Evolutionary conservation across 2,888 invertebrate species (phyloP).

Genomic region (Xestia ashworthii): DNA sequence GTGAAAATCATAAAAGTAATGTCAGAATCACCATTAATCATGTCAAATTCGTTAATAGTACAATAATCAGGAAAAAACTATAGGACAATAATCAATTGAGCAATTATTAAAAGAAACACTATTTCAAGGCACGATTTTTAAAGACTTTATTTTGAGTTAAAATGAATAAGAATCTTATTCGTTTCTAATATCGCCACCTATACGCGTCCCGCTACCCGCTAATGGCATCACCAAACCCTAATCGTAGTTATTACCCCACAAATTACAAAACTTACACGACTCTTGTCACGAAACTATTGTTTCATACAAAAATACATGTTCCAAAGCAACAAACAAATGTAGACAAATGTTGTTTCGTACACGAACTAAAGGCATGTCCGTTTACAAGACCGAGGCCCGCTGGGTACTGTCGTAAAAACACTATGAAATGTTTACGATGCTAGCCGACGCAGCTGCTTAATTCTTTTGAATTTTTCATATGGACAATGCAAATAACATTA

Average conservation of each 20-base stretch:
- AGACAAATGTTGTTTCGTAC: slow-evolving; percentile 66
- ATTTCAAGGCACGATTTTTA: too few species aligned
- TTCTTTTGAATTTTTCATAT: slow-evolving; percentile 77
- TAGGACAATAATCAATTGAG: too few species aligned
- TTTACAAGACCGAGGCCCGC: slow-evolving; percentile 68
- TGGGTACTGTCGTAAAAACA: slow-evolving; percentile 79
- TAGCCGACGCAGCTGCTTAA: slow-evolving; percentile 75
- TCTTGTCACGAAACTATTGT: slow-evolving; percentile 63
- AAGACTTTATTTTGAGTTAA: background rate
- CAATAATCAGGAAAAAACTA: too few species aligned
- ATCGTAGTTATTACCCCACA: slow-evolving; percentile 44
- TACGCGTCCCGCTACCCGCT: slow-evolving; percentile 1
- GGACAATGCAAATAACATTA: slow-evolving; percentile 69
- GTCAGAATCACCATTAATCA: too few species aligned
- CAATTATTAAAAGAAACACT: too few species aligned
- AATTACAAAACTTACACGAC: slow-evolving; percentile 60
- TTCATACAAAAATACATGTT: slow-evolving; percentile 64
- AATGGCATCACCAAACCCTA: slow-evolving; percentile 13
- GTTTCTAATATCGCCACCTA: background rate
- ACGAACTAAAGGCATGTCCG: slow-evolving; percentile 70
- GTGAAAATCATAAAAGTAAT: too few species aligned
- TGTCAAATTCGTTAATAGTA: too few species aligned
- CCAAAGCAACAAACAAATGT: slow-evolving; percentile 65
- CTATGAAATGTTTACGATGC: slow-evolving; percentile 80
- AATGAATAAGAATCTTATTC: background rate